These are phyloP conservation scores for Chitala chitala DNA, from an alignment of 2,113 vertebrate species.

Conservation along the genomic window DNA sequence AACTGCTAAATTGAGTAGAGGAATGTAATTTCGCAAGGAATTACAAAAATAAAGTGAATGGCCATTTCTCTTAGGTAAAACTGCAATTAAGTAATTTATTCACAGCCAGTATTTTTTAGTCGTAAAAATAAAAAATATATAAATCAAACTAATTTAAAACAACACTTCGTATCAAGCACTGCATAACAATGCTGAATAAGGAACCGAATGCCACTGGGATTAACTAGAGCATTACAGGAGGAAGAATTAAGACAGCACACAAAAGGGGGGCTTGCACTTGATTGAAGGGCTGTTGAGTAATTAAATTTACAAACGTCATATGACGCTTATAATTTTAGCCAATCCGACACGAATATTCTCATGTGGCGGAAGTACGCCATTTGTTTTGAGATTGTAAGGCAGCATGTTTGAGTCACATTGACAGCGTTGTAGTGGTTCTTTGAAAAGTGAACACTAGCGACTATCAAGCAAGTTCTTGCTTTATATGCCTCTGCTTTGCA, in stretches of 20 bases:
- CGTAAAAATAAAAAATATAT: no score
- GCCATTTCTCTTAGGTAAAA: no score
- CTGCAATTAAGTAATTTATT: no score
- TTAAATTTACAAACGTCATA: slow-evolving; percentile 11
- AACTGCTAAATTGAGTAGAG: no score
- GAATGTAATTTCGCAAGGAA: no score
- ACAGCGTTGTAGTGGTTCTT: neutral
- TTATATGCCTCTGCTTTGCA: no score
- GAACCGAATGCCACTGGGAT: neutral
- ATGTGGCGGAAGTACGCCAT: neutral
- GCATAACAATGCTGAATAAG: neutral
- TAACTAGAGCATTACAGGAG: slow-evolving; percentile 9
- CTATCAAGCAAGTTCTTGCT: no score
- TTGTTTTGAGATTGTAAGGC: neutral
- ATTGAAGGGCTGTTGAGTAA: slow-evolving; percentile 41
- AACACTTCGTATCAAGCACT: no score
- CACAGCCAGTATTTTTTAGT: no score
- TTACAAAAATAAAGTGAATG: no score
- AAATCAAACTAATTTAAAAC: no score
- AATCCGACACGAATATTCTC: slow-evolving; percentile 36
- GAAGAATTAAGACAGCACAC: slow-evolving; percentile 35
- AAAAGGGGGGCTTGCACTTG: slow-evolving; percentile 26
- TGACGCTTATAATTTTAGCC: slow-evolving; percentile 22
- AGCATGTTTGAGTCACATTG: neutral
- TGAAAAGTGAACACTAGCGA: no score